Evolutionary conservation across 1,140 invertebrate genomes (phyloP).

Genomic region (Pseudachorutes palmiensis): DNA sequence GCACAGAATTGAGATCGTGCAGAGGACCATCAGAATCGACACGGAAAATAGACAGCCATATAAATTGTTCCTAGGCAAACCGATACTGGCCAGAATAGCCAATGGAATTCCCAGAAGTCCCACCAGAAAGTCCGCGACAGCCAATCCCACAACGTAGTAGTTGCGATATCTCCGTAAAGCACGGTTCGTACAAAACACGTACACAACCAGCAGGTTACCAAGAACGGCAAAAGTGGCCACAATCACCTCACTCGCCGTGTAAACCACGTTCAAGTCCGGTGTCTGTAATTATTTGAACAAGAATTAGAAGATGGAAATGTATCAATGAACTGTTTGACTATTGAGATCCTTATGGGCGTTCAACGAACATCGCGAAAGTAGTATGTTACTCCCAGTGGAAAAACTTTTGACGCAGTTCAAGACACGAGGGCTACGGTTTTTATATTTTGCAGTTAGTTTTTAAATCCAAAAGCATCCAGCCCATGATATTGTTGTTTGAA

Average conservation of each 20-base stretch:
- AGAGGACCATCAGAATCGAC: slow-evolving; percentile 73
- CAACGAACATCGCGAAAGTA: no score
- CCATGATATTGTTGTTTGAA: no score
- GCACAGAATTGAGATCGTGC: slow-evolving; percentile 85
- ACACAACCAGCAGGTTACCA: slow-evolving; percentile 75
- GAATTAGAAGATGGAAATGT: no score
- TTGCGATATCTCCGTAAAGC: slow-evolving; percentile 71
- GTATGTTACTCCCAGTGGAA: no score
- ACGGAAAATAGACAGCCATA: slow-evolving; percentile 78
- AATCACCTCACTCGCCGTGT: slow-evolving; percentile 64
- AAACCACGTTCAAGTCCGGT: slow-evolving; percentile 53
- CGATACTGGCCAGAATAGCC: slow-evolving; percentile 66
- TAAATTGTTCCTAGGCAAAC: slow-evolving; percentile 60
- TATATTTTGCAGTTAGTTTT: no score
- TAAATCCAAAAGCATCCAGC: no score
- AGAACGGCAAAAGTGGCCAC: slow-evolving; percentile 70
- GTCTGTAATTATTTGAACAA: no score
- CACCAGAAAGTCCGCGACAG: slow-evolving; percentile 69
- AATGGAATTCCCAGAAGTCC: slow-evolving; percentile 68
- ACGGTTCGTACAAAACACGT: slow-evolving; percentile 68
- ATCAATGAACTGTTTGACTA: no score
- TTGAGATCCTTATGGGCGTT: no score
- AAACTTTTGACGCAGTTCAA: no score
- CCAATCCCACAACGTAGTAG: slow-evolving; percentile 83
- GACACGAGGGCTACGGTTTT: no score